Evolutionary conservation across 2,113 vertebrate species (phyloP).

Genomic region (Macquaria australasica): DNA sequence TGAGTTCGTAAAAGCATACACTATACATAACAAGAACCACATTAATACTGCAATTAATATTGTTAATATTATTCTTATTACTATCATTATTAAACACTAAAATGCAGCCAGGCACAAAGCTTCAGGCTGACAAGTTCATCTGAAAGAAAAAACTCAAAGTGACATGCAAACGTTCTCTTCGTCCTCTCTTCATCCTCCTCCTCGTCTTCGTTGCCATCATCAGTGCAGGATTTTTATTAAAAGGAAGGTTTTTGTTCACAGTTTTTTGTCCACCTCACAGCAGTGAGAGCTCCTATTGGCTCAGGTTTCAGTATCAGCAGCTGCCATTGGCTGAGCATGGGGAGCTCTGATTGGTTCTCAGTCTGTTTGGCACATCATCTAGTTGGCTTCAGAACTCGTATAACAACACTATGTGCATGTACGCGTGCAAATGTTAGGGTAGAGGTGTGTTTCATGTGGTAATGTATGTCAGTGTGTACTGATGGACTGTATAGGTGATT

Average conservation of each 20-base stretch:
- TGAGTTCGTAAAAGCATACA: conserved; percentile 67
- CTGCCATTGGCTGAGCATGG: conserved; percentile 60
- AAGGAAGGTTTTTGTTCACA: conserved; percentile 50
- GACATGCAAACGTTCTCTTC: conserved; percentile 69
- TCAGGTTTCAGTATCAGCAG: conserved; percentile 72
- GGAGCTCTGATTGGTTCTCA: conserved; percentile 57
- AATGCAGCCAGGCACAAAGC: conserved; percentile 61
- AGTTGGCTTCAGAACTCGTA: conserved; percentile 55
- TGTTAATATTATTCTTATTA: conserved; percentile 69
- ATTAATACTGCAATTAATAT: conserved; percentile 71
- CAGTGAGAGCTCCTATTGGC: conserved; percentile 57
- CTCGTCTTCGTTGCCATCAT: conserved; percentile 21
- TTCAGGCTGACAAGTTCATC: conserved; percentile 63
- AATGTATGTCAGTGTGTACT: conserved; percentile 10
- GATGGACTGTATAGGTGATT: neutral
- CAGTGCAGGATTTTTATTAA: conserved; percentile 54
- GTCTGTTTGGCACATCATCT: conserved; percentile 70
- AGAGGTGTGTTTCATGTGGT: conserved; percentile 4
- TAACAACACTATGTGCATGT: conserved; percentile 47
- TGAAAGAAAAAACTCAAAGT: conserved; percentile 64
- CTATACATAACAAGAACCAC: conserved; percentile 74
- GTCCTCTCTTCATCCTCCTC: conserved; percentile 1
- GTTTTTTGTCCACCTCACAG: conserved; percentile 52
- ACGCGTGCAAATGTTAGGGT: conserved; percentile 19
- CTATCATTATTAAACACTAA: conserved; percentile 70